Evolutionary conservation across 2,113 vertebrate species (phyloP), one percentile per base, ranked within the genome.

Genomic region (Acanthochromis polyacanthus): DNA sequence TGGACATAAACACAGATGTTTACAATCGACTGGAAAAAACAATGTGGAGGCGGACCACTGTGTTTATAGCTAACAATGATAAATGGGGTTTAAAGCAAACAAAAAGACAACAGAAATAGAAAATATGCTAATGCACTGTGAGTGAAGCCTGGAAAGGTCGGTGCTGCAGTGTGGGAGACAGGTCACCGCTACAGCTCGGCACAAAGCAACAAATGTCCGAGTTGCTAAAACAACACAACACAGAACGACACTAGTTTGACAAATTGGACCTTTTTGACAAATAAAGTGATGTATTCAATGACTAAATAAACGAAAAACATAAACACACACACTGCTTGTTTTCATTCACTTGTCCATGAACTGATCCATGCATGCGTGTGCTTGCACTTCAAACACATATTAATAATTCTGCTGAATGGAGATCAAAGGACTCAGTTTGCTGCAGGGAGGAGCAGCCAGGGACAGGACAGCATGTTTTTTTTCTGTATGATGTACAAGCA

Each of bases 401-500:
- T 81, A 60, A 87, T 38, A 59, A 52, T 80, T 81, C 53, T 73
- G 71, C 46, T 81, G 43, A 30, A 82, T 46, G 59, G 46, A 87
- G 53, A 86, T 85, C 69, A 80, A 87, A 88, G 58, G 25, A 10
- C 71, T 66, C 71, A 60, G 28, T 67, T 48, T 28, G 68, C 30
- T 62, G 22, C 50, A n/a, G 14, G 10, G 64, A 66, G 45, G 19
- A 78, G 52, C 7, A n/a, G 50, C 48, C 58, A 61, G 17, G 7
- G 23, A 61, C 50, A 48, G 15, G 14, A 57, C 40, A 30, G 30
- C 12, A 0, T 57, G 16, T 23, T 58, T 25, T 23, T 58, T 25
- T 45, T 7, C 25, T 25, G 16, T n/a, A 8, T 51, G 30, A 14
- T 17, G 10, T 40, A 70, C 17, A 59, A 43, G 23, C 28, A 38